These are phyloP conservation scores for Morelia viridis DNA, from an alignment of 2,797 vertebrate genomes.

Conservation along the genomic window DNA sequence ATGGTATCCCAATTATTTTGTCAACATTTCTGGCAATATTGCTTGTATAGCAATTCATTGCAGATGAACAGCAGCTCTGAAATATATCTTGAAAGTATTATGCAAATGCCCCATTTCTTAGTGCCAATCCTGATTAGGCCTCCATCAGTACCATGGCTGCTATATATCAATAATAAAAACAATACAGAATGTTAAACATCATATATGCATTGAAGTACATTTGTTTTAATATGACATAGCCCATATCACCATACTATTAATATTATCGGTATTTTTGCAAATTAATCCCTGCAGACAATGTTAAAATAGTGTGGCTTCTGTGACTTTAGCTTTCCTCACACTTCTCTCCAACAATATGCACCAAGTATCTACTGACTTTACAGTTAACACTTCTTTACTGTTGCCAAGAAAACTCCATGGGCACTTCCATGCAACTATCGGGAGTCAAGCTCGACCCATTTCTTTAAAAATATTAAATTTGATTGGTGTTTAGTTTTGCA, in stretches of 20 bases:
- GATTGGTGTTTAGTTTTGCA: not conserved
- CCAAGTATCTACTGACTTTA: not conserved
- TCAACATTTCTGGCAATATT: not conserved
- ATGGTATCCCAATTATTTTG: not conserved
- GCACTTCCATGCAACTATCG: not conserved
- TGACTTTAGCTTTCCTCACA: not conserved
- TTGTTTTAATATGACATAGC: not conserved
- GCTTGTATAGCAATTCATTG: not conserved
- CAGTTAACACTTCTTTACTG: not conserved
- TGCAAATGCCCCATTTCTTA: not conserved
- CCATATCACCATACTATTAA: not conserved
- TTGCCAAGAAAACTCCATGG: not conserved
- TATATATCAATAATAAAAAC: not conserved
- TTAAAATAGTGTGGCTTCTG: not conserved
- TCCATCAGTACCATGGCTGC: not conserved
- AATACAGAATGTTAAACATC: not conserved
- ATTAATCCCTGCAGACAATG: not conserved
- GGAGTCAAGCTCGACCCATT: not conserved
- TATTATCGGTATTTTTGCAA: not conserved
- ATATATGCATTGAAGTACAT: not conserved
- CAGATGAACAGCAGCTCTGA: not conserved
- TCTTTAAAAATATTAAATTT: not conserved
- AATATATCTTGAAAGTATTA: not conserved
- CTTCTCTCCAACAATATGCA: not conserved
- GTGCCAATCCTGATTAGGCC: not conserved